Percentiles rank a stretch among this genome's conserved stretches.
These are phyloP conservation scores for Apostichopus leukothele DNA, from an alignment of 53 echinoderm and acorn worm species.

Conservation along the genomic window DNA sequence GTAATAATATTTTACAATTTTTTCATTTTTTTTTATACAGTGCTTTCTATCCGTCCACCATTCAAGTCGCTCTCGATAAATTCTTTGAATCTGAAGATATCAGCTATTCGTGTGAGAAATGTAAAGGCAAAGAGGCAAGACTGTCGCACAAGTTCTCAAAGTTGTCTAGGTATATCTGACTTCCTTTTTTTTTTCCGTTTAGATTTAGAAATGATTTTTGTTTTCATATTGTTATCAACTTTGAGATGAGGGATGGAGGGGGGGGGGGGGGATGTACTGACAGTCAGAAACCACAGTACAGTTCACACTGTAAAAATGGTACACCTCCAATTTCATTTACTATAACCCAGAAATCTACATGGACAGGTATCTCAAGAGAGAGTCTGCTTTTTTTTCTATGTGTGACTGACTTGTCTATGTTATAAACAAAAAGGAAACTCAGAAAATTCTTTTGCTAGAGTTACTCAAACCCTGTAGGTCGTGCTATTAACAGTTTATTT, in stretches of 20 bases:
- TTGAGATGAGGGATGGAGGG: too few relatives aligned
- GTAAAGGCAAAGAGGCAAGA: constrained; percentile 74
- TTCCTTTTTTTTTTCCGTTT: too few relatives aligned
- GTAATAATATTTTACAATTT: neutral
- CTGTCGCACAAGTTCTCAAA: constrained; percentile 87
- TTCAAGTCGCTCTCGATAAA: constrained; percentile 89
- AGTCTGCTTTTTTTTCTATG: too few relatives aligned
- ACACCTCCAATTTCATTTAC: neutral
- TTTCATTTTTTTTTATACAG: constrained; percentile 22
- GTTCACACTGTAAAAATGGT: neutral
- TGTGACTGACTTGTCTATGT: too few relatives aligned
- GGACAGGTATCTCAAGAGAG: too few relatives aligned
- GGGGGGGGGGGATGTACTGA: too few relatives aligned
- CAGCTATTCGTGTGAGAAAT: constrained; percentile 88
- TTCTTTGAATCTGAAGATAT: constrained; percentile 80
- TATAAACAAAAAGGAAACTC: too few relatives aligned
- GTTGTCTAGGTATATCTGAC: constrained; percentile 68
- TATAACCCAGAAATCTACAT: neutral
- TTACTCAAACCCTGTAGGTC: too few relatives aligned
- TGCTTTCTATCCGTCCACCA: constrained; percentile 51
- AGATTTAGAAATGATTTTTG: too few relatives aligned
- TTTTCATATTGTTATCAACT: neutral
- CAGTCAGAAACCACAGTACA: neutral
- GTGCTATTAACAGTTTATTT: too few relatives aligned
- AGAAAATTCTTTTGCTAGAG: too few relatives aligned